phyloP scores from a whole-genome alignment of 2,888 invertebrate species.

The Clanis bilineata region DNA sequence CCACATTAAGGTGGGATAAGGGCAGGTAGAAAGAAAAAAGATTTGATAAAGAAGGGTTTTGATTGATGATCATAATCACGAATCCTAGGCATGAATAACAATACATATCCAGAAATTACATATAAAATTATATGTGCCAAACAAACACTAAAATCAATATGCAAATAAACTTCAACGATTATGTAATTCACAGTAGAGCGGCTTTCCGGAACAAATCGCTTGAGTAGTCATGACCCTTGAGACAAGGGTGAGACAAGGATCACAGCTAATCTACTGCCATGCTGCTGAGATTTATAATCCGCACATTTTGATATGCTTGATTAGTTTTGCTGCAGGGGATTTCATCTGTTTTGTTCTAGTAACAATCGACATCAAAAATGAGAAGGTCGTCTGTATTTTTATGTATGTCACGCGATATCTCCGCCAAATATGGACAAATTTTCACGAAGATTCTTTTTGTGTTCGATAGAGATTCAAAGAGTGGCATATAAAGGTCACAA shows the following conservation, averaged over 20 bases:
- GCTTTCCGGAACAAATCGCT: background rate
- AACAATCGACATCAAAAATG: too few relatives aligned
- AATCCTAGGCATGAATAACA: too few relatives aligned
- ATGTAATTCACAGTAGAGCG: background rate
- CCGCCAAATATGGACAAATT: too few relatives aligned
- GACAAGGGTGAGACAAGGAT: conserved; percentile 45
- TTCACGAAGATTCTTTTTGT: too few relatives aligned
- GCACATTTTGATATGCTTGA: background rate
- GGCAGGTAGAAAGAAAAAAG: background rate
- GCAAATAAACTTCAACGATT: background rate
- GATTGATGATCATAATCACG: background rate
- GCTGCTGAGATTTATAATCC: conserved; percentile 34
- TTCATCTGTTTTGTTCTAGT: too few relatives aligned
- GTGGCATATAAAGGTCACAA: too few relatives aligned
- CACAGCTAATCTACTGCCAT: conserved; percentile 33
- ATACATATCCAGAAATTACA: background rate
- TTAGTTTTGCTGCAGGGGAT: background rate
- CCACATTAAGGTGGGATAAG: too few relatives aligned
- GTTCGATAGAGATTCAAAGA: too few relatives aligned
- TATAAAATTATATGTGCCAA: background rate
- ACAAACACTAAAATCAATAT: conserved; percentile 1
- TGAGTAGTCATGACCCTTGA: conserved; percentile 29
- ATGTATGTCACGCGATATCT: too few relatives aligned
- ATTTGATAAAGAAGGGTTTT: too few relatives aligned
- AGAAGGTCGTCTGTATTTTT: too few relatives aligned